These are phyloP conservation scores for Seriola aureovittata DNA, from an alignment of 2,113 vertebrate species.

Conservation along the genomic window DNA sequence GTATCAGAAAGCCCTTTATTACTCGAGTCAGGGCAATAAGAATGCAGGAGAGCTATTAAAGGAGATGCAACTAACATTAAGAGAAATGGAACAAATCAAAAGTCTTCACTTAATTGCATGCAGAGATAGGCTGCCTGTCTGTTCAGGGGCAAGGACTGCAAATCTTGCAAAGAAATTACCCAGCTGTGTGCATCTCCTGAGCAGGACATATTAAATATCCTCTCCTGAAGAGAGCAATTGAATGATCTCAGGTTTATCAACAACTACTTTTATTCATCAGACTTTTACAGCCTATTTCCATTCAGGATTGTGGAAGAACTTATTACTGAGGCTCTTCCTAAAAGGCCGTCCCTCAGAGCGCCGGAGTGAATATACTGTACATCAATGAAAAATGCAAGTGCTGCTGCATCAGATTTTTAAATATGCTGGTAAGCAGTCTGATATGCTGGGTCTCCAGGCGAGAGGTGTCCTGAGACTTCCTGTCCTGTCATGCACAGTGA, in stretches of 20 bases:
- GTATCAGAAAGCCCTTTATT: constrained; percentile 54
- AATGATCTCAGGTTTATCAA: constrained; percentile 63
- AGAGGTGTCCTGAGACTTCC: constrained; percentile 49
- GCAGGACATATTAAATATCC: constrained; percentile 74
- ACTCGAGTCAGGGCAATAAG: constrained; percentile 67
- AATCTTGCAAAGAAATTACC: constrained; percentile 77
- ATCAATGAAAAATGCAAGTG: constrained; percentile 41
- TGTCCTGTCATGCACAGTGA: constrained; percentile 36
- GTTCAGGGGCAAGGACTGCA: constrained; percentile 73
- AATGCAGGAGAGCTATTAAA: constrained; percentile 72
- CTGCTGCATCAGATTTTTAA: constrained; percentile 45
- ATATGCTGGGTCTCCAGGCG: constrained; percentile 41
- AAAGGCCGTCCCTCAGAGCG: constrained; percentile 28
- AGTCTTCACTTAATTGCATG: constrained; percentile 74
- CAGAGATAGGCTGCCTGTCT: constrained; percentile 67
- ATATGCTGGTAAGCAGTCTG: constrained; percentile 48
- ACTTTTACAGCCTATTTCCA: constrained; percentile 46
- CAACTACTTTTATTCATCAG: constrained; percentile 51
- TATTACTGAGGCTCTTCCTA: constrained; percentile 22
- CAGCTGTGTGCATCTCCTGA: constrained; percentile 64
- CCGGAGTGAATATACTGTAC: constrained; percentile 30
- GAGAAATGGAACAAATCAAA: constrained; percentile 83
- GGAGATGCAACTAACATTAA: constrained; percentile 70
- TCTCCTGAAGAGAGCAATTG: constrained; percentile 36
- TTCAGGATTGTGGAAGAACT: neutral